Conservation (phyloP, 2,888 invertebrate genomes). For the Glyphotaelius pellucidus region DNA sequence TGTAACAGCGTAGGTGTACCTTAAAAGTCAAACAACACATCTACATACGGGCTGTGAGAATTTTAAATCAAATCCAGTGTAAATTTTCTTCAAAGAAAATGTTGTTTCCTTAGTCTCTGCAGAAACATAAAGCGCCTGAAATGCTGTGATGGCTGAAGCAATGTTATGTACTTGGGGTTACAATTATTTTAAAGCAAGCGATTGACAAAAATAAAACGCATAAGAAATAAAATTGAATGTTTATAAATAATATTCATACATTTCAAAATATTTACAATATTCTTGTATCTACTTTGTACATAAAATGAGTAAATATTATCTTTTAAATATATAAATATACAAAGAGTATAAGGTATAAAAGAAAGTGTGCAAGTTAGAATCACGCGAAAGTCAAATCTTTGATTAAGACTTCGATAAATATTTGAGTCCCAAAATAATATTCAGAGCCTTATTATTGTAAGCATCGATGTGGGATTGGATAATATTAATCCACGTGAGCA, state of each 20-base stretch:
- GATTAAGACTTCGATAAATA: neutral
- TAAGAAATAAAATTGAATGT: constrained; percentile 11
- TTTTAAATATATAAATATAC: constrained; percentile 47
- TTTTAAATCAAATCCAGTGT: neutral
- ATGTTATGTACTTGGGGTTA: constrained; percentile 19
- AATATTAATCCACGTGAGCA: neutral
- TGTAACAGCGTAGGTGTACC: no score
- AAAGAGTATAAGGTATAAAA: constrained; percentile 44
- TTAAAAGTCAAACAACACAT: no score
- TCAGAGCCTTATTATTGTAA: no score
- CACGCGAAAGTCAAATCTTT: constrained; percentile 8
- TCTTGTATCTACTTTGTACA: constrained; percentile 20
- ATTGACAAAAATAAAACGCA: constrained; percentile 39
- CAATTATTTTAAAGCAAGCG: constrained; percentile 31
- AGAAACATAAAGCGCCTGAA: neutral
- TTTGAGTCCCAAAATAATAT: neutral
- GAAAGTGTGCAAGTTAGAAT: constrained; percentile 30
- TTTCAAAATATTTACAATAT: constrained; percentile 41
- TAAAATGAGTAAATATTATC: constrained; percentile 46
- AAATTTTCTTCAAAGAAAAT: neutral
- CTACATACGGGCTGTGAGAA: neutral
- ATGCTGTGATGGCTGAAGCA: constrained; percentile 15
- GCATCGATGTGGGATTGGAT: neutral
- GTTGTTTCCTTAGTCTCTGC: neutral
- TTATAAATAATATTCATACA: constrained; percentile 47